These are phyloP conservation scores for Podarcis cretensis DNA, from an alignment of 2,113 vertebrate genomes.

Conservation along the genomic window DNA sequence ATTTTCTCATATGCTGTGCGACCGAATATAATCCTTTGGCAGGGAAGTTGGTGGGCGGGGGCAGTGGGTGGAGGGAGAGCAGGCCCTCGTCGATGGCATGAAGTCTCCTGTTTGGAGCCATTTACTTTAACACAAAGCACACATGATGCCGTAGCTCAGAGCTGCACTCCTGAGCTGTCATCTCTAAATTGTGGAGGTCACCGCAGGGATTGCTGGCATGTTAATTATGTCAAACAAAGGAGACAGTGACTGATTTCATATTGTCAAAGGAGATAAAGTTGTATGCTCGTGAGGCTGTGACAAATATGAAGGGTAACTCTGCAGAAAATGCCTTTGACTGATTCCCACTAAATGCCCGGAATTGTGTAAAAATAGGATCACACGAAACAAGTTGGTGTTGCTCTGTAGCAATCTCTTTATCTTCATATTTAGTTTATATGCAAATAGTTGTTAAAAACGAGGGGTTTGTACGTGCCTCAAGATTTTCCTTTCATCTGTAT, in stretches of 20 bases:
- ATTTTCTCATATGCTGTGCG: constrained; percentile 50
- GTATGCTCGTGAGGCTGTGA: background rate
- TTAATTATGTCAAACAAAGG: background rate
- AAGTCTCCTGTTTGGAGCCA: constrained; percentile 43
- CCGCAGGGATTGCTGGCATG: background rate
- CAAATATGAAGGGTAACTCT: accelerated
- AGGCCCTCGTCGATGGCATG: constrained; percentile 7
- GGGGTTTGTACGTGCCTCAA: too few relatives aligned
- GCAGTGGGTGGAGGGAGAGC: constrained; percentile 15
- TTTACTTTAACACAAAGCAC: constrained; percentile 51
- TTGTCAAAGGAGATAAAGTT: background rate
- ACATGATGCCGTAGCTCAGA: constrained; percentile 30
- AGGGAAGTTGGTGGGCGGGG: constrained; percentile 40
- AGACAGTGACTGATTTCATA: background rate
- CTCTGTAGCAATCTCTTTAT: too few relatives aligned
- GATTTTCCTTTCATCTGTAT: too few relatives aligned
- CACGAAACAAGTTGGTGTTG: background rate
- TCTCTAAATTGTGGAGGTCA: background rate
- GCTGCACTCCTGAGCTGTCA: background rate
- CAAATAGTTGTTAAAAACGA: too few relatives aligned
- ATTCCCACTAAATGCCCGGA: too few relatives aligned
- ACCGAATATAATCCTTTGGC: constrained; percentile 28
- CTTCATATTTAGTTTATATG: too few relatives aligned
- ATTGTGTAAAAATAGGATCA: background rate
- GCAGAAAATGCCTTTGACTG: background rate